Percentiles rank a stretch among this genome's conserved stretches.
Evolutionary conservation across 64 coral and sea anemone species (phyloP).

Genomic region (Astreopora myriophthalma): DNA sequence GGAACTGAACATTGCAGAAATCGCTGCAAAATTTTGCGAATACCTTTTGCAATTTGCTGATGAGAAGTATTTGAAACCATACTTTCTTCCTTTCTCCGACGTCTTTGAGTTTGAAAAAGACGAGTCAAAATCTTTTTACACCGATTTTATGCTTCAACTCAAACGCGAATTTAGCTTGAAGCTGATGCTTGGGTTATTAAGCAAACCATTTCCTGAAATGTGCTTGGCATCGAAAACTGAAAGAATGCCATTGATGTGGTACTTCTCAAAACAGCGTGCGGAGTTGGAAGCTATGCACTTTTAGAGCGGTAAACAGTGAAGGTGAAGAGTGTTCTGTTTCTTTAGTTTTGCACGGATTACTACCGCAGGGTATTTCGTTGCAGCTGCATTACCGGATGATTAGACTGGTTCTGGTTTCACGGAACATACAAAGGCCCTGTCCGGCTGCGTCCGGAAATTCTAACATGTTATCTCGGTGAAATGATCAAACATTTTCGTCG

Average conservation of each 20-base stretch:
- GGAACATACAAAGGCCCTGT: too few species aligned
- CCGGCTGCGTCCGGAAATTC: too few species aligned
- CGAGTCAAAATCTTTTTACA: not conserved
- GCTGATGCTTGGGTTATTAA: not conserved
- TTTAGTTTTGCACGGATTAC: too few species aligned
- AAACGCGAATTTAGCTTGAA: constrained; percentile 10
- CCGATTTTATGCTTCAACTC: not conserved
- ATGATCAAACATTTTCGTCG: too few species aligned
- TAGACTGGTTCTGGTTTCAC: too few species aligned
- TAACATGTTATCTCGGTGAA: too few species aligned
- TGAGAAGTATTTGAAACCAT: not conserved
- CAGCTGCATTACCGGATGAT: too few species aligned
- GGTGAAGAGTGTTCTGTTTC: too few species aligned
- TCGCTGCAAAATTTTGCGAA: constrained; percentile 7
- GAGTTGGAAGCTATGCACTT: too few species aligned
- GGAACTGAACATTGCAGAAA: not conserved
- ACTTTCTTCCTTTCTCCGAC: constrained; percentile 30
- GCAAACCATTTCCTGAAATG: not conserved
- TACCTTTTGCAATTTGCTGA: constrained; percentile 4
- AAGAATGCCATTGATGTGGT: not conserved
- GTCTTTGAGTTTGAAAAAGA: constrained; percentile 24
- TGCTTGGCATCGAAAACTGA: constrained; percentile 1
- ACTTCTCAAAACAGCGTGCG: not conserved
- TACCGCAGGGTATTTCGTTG: too few species aligned
- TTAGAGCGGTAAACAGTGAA: too few species aligned